phyloP scores from a whole-genome alignment of 1,140 invertebrate genomes.

The Mamestra configurata region DNA sequence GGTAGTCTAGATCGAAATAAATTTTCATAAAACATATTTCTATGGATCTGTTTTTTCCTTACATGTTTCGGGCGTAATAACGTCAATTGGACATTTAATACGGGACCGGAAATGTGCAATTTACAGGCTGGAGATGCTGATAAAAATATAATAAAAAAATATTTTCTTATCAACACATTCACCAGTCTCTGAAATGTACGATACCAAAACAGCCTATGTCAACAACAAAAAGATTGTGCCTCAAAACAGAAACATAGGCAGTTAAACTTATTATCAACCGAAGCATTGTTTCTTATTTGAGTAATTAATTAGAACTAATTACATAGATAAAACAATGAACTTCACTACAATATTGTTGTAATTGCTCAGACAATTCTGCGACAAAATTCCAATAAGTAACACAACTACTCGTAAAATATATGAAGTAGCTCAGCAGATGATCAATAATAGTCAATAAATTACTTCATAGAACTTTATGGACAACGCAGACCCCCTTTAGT shows the following conservation, averaged over 20 bases:
- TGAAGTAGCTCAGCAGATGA: neutral
- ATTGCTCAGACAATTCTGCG: neutral
- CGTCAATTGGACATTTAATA: neutral
- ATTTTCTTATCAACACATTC: neutral
- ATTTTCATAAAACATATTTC: neutral
- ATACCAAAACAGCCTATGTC: too few species aligned
- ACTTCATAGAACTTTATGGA: neutral
- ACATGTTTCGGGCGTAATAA: neutral
- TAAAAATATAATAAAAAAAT: too few species aligned
- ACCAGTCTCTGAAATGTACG: too few species aligned
- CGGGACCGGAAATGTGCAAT: neutral
- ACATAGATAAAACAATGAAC: conserved; percentile 19
- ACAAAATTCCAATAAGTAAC: too few species aligned
- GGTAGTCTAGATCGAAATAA: neutral
- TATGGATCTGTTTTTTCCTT: neutral
- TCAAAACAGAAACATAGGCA: conserved; percentile 2
- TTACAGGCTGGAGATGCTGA: neutral
- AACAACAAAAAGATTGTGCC: neutral
- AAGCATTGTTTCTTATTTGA: conserved; percentile 24
- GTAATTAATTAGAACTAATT: neutral
- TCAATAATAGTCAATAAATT: conserved; percentile 30
- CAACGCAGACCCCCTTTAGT: conserved; percentile 14
- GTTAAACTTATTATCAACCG: conserved; percentile 17
- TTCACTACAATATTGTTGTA: neutral
- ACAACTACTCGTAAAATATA: neutral